Conservation (phyloP, 2,888 invertebrate species). For the Aphidius colemani region DNA sequence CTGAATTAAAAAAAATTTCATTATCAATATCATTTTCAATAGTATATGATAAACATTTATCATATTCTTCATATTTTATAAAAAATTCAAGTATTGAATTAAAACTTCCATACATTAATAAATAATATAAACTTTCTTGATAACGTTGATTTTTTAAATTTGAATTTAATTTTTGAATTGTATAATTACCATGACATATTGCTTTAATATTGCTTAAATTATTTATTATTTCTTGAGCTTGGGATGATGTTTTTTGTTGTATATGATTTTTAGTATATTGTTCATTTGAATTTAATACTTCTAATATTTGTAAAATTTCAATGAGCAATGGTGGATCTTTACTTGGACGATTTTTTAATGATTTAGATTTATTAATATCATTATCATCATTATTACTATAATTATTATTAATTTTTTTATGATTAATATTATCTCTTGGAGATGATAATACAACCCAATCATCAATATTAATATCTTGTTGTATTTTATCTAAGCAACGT, state of each 20-base stretch:
- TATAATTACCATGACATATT: slow-evolving; percentile 57
- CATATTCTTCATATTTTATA: slow-evolving; percentile 72
- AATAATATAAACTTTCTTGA: slow-evolving; percentile 82
- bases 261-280: slow-evolving; percentile 31
- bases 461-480: slow-evolving; percentile 52
- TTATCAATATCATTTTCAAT: slow-evolving; percentile 70
- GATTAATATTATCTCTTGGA: slow-evolving; percentile 40
- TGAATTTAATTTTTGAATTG: slow-evolving; percentile 33
- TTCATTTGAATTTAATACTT: slow-evolving; percentile 52
- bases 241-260: too few relatives aligned
- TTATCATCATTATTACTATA: too few relatives aligned
- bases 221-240: slow-evolving; percentile 61
- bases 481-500: slow-evolving; percentile 63
- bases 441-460: slow-evolving; percentile 52
- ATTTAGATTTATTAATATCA: slow-evolving; percentile 40
- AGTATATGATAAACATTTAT: slow-evolving; percentile 73
- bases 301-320: slow-evolving; percentile 73
- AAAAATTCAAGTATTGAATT: slow-evolving; percentile 76
- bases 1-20: slow-evolving; percentile 74
- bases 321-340: slow-evolving; percentile 72
- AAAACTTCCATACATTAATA: slow-evolving; percentile 79
- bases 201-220: slow-evolving; percentile 60
- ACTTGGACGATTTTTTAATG: slow-evolving; percentile 59
- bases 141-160: slow-evolving; percentile 50
- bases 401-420: slow-evolving; percentile 35